Conservation (phyloP, 2,888 invertebrate genomes). For the Phasia obesa region DNA sequence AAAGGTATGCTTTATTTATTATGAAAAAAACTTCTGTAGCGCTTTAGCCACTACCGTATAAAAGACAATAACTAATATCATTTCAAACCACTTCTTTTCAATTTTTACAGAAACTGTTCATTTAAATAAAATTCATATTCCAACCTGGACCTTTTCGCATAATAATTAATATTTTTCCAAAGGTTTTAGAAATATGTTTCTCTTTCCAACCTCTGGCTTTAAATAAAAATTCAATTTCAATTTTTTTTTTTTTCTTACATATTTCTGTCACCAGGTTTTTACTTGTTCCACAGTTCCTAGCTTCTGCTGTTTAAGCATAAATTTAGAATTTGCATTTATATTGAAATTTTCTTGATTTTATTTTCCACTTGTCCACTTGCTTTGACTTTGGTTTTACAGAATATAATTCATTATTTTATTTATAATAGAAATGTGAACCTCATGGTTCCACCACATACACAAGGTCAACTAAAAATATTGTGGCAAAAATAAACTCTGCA, state of each 20-base stretch:
- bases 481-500: constrained; percentile 9
- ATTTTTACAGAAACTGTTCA: too few species aligned
- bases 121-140: too few species aligned
- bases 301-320: constrained; percentile 12
- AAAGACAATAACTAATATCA: too few species aligned
- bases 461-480: constrained; percentile 41
- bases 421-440: constrained; percentile 23
- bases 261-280: neutral
- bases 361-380: neutral
- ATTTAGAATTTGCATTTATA: constrained; percentile 64
- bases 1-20: neutral
- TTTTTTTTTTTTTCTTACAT: neutral
- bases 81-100: too few species aligned
- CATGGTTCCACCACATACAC: neutral
- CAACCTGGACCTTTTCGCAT: too few species aligned
- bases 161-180: too few species aligned
- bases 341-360: constrained; percentile 48
- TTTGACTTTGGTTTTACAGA: neutral
- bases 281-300: neutral
- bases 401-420: constrained; percentile 50
- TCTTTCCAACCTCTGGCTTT: constrained; percentile 7
- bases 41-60: too few species aligned
- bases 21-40: too few species aligned
- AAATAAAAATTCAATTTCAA: constrained; percentile 13
- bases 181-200: neutral